phyloP scores from a whole-genome alignment of 2,888 invertebrate genomes.

The Ypsolopha scabrella region DNA sequence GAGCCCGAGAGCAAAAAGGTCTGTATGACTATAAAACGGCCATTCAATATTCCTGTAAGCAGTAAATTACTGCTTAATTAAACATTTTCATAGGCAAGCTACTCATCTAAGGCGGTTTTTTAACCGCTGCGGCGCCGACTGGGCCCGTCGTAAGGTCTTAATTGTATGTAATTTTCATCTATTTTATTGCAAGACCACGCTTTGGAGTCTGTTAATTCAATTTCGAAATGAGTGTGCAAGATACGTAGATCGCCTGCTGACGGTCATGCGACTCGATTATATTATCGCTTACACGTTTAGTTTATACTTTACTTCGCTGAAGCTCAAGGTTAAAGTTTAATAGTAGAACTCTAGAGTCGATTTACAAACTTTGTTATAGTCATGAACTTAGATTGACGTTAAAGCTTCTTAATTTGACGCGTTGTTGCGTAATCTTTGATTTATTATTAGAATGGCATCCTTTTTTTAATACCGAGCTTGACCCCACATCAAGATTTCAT shows the following conservation, averaged over 20 bases:
- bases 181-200: slow-evolving; percentile 24
- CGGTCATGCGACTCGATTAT: not conserved
- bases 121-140: slow-evolving; percentile 15
- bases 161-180: slow-evolving; percentile 35
- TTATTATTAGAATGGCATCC: too few species aligned
- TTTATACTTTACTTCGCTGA: not conserved
- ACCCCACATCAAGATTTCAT: too few species aligned
- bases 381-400: too few species aligned
- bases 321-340: too few species aligned
- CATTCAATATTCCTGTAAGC: slow-evolving; percentile 33
- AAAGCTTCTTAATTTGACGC: too few species aligned
- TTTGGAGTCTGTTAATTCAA: slow-evolving; percentile 25
- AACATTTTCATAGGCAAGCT: slow-evolving; percentile 26
- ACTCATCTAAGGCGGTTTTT: slow-evolving; percentile 13
- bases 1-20: slow-evolving; percentile 20
- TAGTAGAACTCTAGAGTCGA: too few species aligned
- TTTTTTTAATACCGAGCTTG: too few species aligned
- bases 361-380: too few species aligned
- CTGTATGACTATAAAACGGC: slow-evolving; percentile 13
- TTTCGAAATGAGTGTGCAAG: slow-evolving; percentile 18
- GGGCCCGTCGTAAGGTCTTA: slow-evolving; percentile 17
- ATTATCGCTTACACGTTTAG: not conserved
- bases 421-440: too few species aligned
- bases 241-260: not conserved
- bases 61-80: slow-evolving; percentile 45